Evolutionary conservation across 2,797 vertebrate species (phyloP).

Genomic region (Clarias fuscus): DNA sequence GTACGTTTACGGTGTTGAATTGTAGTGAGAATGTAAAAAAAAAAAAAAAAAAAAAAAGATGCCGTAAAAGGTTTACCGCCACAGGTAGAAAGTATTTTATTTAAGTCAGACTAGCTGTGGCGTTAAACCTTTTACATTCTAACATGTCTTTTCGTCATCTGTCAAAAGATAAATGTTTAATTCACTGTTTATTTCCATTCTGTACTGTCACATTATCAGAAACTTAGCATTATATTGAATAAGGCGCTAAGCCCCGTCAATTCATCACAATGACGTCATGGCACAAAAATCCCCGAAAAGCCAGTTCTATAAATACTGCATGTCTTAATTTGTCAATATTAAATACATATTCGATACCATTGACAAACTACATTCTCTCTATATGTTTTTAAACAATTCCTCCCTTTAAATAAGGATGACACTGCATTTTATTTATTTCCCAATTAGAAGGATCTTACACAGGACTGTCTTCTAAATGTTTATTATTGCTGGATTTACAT

Average conservation of each 20-base stretch:
- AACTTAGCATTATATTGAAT: not conserved
- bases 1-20: constrained; percentile 66
- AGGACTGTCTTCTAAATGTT: not conserved
- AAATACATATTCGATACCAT: no score
- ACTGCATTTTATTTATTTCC: no score
- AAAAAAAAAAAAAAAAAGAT: no score
- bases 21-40: not conserved
- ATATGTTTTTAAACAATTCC: no score
- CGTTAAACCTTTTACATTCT: not conserved
- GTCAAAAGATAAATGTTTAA: not conserved
- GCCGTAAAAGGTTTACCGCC: no score
- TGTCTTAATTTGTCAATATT: no score
- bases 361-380: no score
- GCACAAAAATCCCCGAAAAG: not conserved
- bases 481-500: not conserved
- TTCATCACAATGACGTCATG: not conserved
- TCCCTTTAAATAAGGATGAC: no score
- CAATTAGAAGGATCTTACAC: not conserved
- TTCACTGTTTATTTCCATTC: not conserved
- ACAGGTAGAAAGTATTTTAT: not conserved
- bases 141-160: not conserved
- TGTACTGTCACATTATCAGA: no score
- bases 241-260: not conserved
- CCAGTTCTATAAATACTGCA: not conserved
- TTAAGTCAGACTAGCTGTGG: no score